Base-by-base conservation (phyloP, 2,888 invertebrate species). In the Mythimna vitellina region DNA sequence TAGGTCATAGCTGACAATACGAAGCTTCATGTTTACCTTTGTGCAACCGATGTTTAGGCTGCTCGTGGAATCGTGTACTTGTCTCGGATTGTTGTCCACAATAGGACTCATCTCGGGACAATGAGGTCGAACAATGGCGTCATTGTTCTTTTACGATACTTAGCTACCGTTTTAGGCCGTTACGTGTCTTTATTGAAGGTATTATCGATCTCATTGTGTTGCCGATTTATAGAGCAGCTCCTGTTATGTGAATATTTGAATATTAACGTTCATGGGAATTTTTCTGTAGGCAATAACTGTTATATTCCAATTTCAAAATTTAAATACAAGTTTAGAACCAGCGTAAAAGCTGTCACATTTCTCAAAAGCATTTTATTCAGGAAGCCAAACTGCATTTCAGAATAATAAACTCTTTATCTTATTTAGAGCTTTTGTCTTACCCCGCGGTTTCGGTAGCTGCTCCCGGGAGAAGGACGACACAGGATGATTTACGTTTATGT, bases 81-180 rank as follows among this genome's bases (percentile, higher is more conserved):
- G 88, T 88, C 87, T 86, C 76, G 66, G 7, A 75, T 82, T 84
- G 81, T 82, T 76, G 81, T 84, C 72, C 80, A 80, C 90, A 90
- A 92, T 89, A 87, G 87, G 81, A 85, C 87, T 92, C 90, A 92
- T 93, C 90, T 90, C 88, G 80, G 92, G 91, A 94, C 93, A 93
- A 93, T 92, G 84, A 76, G 32, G 29, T 53, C 60, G 85, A 77
- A 93, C 92, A 94, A 94, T 89, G 80, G 88, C 70, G 58, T 86
- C 86, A 91, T 95, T 95, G 95, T 95, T 94, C 94, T 93, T 92
- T 90, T 80, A 89, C 86, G 89, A 89, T 91, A 92, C 91, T 93
- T 93, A 91, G 95, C 96, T 95, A 94, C 96, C 94, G 96, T 95
- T 94, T 89, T 87, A 87, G 89, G 89, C 94, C 93, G 94, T 94